These are phyloP conservation scores for Pocota personata DNA, from an alignment of 2,888 invertebrate genomes.

Conservation along the genomic window DNA sequence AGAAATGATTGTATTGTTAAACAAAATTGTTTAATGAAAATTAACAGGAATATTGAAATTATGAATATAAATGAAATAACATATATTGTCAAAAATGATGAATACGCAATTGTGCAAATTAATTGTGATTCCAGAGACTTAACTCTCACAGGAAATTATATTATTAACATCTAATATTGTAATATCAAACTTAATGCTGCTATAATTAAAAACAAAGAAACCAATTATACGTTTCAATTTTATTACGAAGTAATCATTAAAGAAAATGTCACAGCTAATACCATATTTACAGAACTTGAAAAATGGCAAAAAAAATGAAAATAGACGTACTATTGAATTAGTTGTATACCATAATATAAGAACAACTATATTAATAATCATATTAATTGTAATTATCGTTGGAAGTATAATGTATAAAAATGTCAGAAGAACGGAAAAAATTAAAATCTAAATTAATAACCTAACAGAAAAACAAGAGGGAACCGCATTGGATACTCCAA, in stretches of 20 bases:
- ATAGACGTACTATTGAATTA: conserved; percentile 2
- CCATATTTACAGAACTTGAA: background rate
- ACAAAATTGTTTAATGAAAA: conserved; percentile 23
- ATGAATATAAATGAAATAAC: conserved; percentile 22
- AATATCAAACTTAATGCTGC: conserved; percentile 3
- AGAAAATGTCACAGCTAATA: conserved; percentile 3
- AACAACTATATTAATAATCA: conserved; percentile 20
- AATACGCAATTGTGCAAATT: conserved; percentile 16
- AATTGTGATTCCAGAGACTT: conserved; percentile 17
- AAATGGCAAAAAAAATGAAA: conserved; percentile 5
- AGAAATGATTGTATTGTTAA: conserved; percentile 43
- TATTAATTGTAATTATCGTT: conserved; percentile 5
- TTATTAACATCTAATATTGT: conserved; percentile 32
- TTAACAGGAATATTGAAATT: conserved; percentile 18
- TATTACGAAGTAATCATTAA: conserved; percentile 4
- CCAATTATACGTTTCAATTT: conserved; percentile 4
- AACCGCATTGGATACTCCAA: background rate
- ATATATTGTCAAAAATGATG: conserved; percentile 22
- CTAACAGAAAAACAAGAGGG: background rate
- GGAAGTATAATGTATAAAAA: conserved; percentile 6
- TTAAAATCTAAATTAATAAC: conserved; percentile 18
- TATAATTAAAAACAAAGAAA: conserved; percentile 7
- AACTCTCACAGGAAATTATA: conserved; percentile 29
- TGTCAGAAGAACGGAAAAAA: conserved; percentile 5
- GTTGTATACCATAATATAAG: conserved; percentile 18